Conservation (phyloP, 2,888 invertebrate species). For the Empis livida region DNA sequence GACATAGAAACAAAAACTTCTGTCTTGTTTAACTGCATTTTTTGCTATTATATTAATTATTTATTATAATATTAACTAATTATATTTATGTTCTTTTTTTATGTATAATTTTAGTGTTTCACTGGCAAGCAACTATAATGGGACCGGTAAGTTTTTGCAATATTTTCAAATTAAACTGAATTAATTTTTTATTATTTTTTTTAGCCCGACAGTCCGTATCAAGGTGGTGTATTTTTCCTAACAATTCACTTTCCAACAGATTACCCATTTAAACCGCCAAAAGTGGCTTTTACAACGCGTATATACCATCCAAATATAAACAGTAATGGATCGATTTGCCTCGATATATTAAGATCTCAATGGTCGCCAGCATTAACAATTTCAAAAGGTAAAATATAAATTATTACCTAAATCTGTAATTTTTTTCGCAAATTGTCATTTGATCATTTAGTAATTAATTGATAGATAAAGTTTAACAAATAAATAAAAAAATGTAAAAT, state of each 20-base stretch:
- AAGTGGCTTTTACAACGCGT: slow-evolving; percentile 99
- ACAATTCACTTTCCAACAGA: slow-evolving; percentile 99
- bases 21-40: background rate
- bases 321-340: slow-evolving; percentile 99
- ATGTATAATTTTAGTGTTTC: slow-evolving; percentile 77
- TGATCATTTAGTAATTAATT: too few species aligned
- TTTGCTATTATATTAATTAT: background rate
- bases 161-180: background rate
- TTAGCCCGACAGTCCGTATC: slow-evolving; percentile 96
- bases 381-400: slow-evolving; percentile 73
- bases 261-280: slow-evolving; percentile 99
- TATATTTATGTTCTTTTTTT: slow-evolving; percentile 17
- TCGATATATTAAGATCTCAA: slow-evolving; percentile 99
- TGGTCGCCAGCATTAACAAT: slow-evolving; percentile 99
- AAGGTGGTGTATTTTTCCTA: slow-evolving; percentile 99
- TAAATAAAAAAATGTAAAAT: too few species aligned
- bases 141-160: slow-evolving; percentile 86
- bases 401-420: too few species aligned
- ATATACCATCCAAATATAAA: slow-evolving; percentile 99
- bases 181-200: background rate
- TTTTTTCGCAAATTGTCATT: too few species aligned
- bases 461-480: too few species aligned
- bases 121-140: slow-evolving; percentile 99
- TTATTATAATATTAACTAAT: slow-evolving; percentile 7
- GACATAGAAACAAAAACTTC: too few species aligned